Percentiles rank a stretch among this genome's conserved stretches.
Conservation (phyloP, 1,140 invertebrate species). For the Vollenhovia emeryi region DNA sequence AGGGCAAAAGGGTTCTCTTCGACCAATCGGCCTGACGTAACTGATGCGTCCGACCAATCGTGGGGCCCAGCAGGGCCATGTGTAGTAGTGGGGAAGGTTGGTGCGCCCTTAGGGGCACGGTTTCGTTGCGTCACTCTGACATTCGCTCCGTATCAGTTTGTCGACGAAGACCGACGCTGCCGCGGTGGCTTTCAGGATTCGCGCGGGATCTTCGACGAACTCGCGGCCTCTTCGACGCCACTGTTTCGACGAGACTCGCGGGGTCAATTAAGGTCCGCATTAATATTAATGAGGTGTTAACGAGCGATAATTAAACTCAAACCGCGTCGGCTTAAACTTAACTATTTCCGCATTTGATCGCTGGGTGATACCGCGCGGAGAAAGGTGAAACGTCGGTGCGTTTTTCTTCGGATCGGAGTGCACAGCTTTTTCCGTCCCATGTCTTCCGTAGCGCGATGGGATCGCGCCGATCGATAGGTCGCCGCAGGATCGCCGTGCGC, state of each 20-base stretch:
- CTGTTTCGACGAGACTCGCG: not conserved
- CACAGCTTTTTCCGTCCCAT: not conserved
- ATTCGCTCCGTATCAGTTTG: slow-evolving; percentile 81
- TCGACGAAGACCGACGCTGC: slow-evolving; percentile 65
- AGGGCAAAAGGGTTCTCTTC: slow-evolving; percentile 77
- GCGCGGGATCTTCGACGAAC: not conserved
- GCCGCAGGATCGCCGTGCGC: slow-evolving; percentile 31
- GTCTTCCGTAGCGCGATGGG: slow-evolving; percentile 34
- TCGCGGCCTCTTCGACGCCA: too few species aligned
- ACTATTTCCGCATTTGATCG: not conserved
- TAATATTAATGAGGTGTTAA: slow-evolving; percentile 46
- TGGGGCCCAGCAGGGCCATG: slow-evolving; percentile 35
- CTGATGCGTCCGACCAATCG: slow-evolving; percentile 74
- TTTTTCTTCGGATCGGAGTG: slow-evolving; percentile 1
- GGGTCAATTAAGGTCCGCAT: not conserved
- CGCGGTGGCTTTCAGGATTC: slow-evolving; percentile 22
- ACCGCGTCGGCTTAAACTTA: not conserved
- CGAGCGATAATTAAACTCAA: slow-evolving; percentile 19
- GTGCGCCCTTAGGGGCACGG: slow-evolving; percentile 78
- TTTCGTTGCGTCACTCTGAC: slow-evolving; percentile 82
- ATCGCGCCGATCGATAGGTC: slow-evolving; percentile 6
- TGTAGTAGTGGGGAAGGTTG: slow-evolving; percentile 75
- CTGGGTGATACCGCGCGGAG: not conserved
- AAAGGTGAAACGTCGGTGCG: not conserved
- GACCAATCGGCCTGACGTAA: slow-evolving; percentile 67